These are phyloP conservation scores for Cetonia aurata DNA, from an alignment of 2,888 invertebrate genomes.

Conservation along the genomic window DNA sequence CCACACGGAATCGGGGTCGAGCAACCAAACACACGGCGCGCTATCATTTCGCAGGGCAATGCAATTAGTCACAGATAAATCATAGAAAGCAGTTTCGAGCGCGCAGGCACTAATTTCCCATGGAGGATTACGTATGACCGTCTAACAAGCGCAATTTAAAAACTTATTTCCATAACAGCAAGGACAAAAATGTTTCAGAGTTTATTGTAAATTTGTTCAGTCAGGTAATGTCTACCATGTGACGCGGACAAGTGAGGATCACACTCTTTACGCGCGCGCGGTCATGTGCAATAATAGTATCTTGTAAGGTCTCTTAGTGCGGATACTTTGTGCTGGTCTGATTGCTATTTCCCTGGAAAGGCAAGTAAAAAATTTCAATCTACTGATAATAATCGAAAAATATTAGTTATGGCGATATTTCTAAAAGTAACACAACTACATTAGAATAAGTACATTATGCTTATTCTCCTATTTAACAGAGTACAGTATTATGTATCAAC, in stretches of 20 bases:
- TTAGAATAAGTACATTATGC: too few relatives aligned
- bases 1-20: slow-evolving; percentile 30
- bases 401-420: too few relatives aligned
- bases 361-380: slow-evolving; percentile 13
- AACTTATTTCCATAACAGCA: slow-evolving; percentile 51
- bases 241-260: slow-evolving; percentile 30
- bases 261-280: slow-evolving; percentile 24
- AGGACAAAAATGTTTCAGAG: slow-evolving; percentile 52
- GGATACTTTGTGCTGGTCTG: neutral
- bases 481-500: too few relatives aligned
- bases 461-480: too few relatives aligned
- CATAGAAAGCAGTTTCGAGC: slow-evolving; percentile 51
- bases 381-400: too few relatives aligned
- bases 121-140: slow-evolving; percentile 40
- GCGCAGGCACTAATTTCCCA: slow-evolving; percentile 41
- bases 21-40: slow-evolving; percentile 14
- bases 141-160: slow-evolving; percentile 43
- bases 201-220: slow-evolving; percentile 53
- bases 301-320: neutral
- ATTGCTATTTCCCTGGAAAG: neutral
- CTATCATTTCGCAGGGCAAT: slow-evolving; percentile 49
- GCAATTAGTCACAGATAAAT: slow-evolving; percentile 52
- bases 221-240: slow-evolving; percentile 44
- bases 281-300: slow-evolving; percentile 23
- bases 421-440: too few relatives aligned